These are phyloP conservation scores for Cyclophora albipunctata DNA, from an alignment of 2,888 invertebrate species.

Conservation along the genomic window DNA sequence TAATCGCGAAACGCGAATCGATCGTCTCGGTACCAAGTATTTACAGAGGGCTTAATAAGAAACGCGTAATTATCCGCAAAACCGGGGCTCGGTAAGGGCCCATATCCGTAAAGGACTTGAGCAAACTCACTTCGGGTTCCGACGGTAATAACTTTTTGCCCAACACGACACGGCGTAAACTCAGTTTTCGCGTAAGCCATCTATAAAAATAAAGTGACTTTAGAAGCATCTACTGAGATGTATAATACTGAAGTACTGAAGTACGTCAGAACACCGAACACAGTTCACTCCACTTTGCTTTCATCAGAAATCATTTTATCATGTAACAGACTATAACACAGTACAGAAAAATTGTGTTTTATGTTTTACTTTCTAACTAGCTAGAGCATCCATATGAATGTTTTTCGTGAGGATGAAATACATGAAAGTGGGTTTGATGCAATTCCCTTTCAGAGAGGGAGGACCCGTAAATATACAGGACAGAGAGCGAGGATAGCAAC, in stretches of 20 bases:
- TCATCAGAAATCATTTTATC: too few species aligned
- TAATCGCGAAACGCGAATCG: neutral
- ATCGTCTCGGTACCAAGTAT: too few species aligned
- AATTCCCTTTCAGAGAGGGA: too few species aligned
- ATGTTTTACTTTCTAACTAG: too few species aligned
- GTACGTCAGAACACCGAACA: neutral
- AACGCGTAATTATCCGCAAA: slow-evolving; percentile 56
- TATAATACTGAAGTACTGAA: slow-evolving; percentile 13
- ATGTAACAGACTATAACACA: too few species aligned
- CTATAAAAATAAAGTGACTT: slow-evolving; percentile 23
- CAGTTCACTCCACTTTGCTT: too few species aligned
- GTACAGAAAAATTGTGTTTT: too few species aligned
- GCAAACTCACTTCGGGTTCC: slow-evolving; percentile 44
- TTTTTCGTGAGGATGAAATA: too few species aligned
- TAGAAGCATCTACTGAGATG: slow-evolving; percentile 19
- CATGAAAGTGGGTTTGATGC: too few species aligned
- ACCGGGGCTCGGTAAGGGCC: slow-evolving; percentile 26
- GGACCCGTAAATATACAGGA: too few species aligned
- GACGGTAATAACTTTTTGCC: slow-evolving; percentile 44
- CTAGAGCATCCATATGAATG: too few species aligned
- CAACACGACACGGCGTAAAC: slow-evolving; percentile 26
- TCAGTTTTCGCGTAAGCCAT: slow-evolving; percentile 25
- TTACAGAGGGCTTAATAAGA: slow-evolving; percentile 51
- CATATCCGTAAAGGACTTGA: slow-evolving; percentile 48
- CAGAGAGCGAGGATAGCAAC: too few species aligned